A percentile compares a stretch with the other conserved stretches of the same genome.
phyloP scores from a whole-genome alignment of 2,888 invertebrate genomes.

The Lycia hirtaria region DNA sequence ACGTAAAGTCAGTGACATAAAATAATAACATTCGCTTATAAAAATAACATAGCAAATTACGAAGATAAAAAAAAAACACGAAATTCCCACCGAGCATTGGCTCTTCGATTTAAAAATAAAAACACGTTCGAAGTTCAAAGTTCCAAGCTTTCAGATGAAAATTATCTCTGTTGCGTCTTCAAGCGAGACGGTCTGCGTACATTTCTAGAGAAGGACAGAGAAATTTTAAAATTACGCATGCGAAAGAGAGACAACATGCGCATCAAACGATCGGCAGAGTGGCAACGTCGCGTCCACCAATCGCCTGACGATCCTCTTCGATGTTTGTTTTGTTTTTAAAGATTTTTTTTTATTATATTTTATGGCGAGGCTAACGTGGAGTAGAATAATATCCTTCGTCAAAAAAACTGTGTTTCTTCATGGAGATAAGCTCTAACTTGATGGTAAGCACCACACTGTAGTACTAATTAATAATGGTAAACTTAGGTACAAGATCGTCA shows the following conservation, averaged over 20 bases:
- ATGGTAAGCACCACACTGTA: too few relatives aligned
- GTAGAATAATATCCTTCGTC: too few relatives aligned
- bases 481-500: too few relatives aligned
- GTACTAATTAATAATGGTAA: too few relatives aligned
- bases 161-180: conserved; percentile 83
- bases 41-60: neutral
- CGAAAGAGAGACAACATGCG: conserved; percentile 57
- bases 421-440: too few relatives aligned
- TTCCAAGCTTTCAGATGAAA: conserved; percentile 78
- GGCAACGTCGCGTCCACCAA: conserved; percentile 83
- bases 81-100: conserved; percentile 58
- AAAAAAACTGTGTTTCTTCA: too few relatives aligned
- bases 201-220: conserved; percentile 59
- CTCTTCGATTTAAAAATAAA: conserved; percentile 67
- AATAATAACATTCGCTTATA: too few relatives aligned
- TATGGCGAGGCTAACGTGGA: conserved; percentile 33
- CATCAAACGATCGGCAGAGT: conserved; percentile 72
- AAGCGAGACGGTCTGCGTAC: conserved; percentile 83
- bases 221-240: conserved; percentile 36
- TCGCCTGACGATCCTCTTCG: conserved; percentile 70
- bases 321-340: conserved; percentile 66
- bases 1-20: too few relatives aligned
- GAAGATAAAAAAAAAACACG: conserved; percentile 1
- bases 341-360: conserved; percentile 52
- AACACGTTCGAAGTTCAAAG: conserved; percentile 69